These are phyloP conservation scores for Ooceraea biroi DNA, from an alignment of 1,140 invertebrate species.

Conservation along the genomic window DNA sequence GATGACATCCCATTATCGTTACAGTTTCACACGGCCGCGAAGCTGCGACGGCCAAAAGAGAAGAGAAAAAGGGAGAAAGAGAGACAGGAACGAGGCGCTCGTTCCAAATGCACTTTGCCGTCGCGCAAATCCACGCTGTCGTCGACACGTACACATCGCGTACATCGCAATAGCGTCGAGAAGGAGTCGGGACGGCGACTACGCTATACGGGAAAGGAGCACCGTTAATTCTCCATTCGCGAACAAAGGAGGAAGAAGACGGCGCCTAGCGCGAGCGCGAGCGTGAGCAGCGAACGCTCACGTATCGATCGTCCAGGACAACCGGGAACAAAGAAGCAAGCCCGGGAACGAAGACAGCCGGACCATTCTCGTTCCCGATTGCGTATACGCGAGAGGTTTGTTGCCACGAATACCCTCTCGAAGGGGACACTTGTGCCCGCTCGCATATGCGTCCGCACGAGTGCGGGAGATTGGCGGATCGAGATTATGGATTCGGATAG, in stretches of 20 bases:
- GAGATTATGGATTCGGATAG: slow-evolving; percentile 19
- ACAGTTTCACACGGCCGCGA: slow-evolving; percentile 10
- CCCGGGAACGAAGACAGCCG: slow-evolving; percentile 3
- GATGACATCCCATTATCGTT: slow-evolving; percentile 32
- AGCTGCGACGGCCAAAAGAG: neutral
- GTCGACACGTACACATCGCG: neutral
- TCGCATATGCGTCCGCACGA: neutral
- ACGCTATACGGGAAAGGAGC: neutral
- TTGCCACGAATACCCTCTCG: neutral
- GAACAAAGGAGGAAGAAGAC: slow-evolving; percentile 2
- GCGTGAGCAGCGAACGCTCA: neutral
- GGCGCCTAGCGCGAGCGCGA: slow-evolving; percentile 16
- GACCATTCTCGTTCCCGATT: slow-evolving; percentile 4
- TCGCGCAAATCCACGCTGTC: neutral
- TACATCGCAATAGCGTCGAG: neutral
- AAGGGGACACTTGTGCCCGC: neutral
- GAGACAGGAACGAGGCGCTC: neutral
- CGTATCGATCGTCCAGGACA: slow-evolving; percentile 39
- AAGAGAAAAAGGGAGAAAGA: neutral
- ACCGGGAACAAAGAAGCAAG: slow-evolving; percentile 47
- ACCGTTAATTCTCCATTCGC: slow-evolving; percentile 31
- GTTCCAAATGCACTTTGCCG: slow-evolving; percentile 31
- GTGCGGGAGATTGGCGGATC: neutral
- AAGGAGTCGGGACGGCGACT: neutral
- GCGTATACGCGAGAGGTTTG: slow-evolving; percentile 10